Percentiles rank a stretch among this genome's conserved stretches.
phyloP scores from a whole-genome alignment of 2,113 vertebrate genomes.

The Scytalopus superciliaris region DNA sequence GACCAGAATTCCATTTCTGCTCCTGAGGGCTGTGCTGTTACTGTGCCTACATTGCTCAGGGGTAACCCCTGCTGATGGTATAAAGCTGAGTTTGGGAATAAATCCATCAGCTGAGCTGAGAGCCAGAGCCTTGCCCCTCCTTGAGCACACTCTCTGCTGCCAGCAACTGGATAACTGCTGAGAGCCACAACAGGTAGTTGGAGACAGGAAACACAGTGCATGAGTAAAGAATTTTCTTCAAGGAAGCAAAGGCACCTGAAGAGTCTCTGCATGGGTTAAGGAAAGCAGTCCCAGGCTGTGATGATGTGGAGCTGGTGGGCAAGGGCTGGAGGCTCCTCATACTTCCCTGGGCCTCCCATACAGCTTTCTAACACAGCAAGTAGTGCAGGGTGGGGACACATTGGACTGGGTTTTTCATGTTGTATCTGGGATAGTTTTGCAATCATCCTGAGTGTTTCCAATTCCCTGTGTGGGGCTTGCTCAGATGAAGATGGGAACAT shows the following conservation, averaged over 20 bases:
- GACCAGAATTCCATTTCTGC: neutral
- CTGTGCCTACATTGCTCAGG: fast-evolving
- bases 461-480: neutral
- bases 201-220: neutral
- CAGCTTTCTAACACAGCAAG: neutral
- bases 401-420: neutral
- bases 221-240: neutral
- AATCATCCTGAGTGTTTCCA: neutral
- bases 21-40: fast-evolving
- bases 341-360: no score
- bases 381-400: fast-evolving
- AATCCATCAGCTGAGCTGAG: neutral
- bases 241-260: neutral
- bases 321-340: neutral
- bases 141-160: neutral
- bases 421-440: neutral
- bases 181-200: fast-evolving
- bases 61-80: neutral
- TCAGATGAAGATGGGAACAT: neutral
- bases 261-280: neutral
- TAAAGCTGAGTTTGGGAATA: neutral
- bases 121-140: neutral
- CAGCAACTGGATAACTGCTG: no score
- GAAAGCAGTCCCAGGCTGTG: neutral
- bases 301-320: fast-evolving